Evolutionary conservation across 2,113 vertebrate genomes (phyloP), one percentile per base, ranked within the genome.

Genomic region (Hippocampus barbouri): DNA sequence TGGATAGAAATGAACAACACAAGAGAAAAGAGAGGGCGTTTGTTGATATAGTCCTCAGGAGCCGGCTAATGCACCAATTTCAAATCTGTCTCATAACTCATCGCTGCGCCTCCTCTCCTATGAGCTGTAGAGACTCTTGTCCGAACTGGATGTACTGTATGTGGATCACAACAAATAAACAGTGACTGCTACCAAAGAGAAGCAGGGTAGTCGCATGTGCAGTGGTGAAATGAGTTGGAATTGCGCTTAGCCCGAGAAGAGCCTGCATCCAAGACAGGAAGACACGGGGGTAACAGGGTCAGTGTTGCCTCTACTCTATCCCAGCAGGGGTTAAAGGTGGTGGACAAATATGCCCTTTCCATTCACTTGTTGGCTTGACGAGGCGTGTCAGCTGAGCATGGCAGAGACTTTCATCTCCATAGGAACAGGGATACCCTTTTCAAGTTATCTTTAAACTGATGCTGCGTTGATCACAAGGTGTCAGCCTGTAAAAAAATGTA

Each of bases 1-100:
- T 83, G 79, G 51, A 87, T 81, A 73, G 81, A 84, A 78, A 62
- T 61, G 81, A 85, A 83, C 79, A 87, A 84, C 80, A 76, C 75
- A 38, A 38, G 69, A 73, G 67, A 79, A 71, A 56, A 56, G 74
- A 59, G 64, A 62, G 64, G 69, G 41, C 34, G 69, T 38, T 72
- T 74, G 80, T 75, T 75, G 82, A 84, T 84, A 60, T 57, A 75
- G 70, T 71, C 73, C 74, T 83, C 69, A 75, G 77, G 74, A 83
- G 81, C 45, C 25, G 16, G 81, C 81, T 79, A 85, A 87, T 71
- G 71, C 81, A 79, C 76, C 76, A 61, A 82, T 86, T 82, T 73
- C 53, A 84, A 74, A 84, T 81, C 77, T 49, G 38, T 75, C 71
- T 75, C 65, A 76, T 74, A 81, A 82, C 79, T 84, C 81, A 76